Evolutionary conservation across 1,140 invertebrate species (phyloP).

Genomic region (Oedothorax gibbosus): DNA sequence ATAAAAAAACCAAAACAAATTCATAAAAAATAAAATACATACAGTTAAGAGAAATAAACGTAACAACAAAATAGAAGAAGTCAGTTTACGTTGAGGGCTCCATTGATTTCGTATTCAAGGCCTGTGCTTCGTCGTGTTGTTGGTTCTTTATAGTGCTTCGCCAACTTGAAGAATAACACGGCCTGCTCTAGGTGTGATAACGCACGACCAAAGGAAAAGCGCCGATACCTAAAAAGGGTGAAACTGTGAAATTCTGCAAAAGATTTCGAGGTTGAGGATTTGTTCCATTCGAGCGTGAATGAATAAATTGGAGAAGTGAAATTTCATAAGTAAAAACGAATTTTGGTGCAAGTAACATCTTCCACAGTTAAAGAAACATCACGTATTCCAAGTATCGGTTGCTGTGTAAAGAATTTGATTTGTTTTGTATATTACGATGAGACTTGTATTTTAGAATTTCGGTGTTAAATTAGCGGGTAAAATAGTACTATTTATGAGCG

Average conservation of each 20-base stretch:
- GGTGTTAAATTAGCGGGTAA: too few relatives aligned
- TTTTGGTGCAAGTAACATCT: too few relatives aligned
- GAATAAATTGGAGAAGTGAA: too few relatives aligned
- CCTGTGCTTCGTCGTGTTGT: background rate
- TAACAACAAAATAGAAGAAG: too few relatives aligned
- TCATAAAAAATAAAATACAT: background rate
- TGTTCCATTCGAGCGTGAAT: background rate
- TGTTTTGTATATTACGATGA: too few relatives aligned
- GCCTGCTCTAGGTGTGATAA: slow-evolving; percentile 48
- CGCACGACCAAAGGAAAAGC: slow-evolving; percentile 2
- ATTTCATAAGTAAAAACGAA: too few relatives aligned
- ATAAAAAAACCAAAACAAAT: slow-evolving; percentile 13
- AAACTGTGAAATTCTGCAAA: background rate
- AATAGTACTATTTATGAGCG: too few relatives aligned
- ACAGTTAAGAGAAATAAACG: too few relatives aligned
- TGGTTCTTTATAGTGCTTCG: background rate
- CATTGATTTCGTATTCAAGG: slow-evolving; percentile 57
- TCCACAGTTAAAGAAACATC: too few relatives aligned
- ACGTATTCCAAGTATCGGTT: too few relatives aligned
- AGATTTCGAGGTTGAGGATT: slow-evolving; percentile 1
- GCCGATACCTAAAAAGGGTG: slow-evolving; percentile 18
- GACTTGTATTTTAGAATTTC: too few relatives aligned
- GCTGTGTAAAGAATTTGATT: too few relatives aligned
- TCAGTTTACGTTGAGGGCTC: background rate
- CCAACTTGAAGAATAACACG: slow-evolving; percentile 40